A percentile compares a stretch with the other conserved stretches of the same genome.
These are phyloP conservation scores for Ctenodactylus gundi DNA, from an alignment of 2,113 vertebrate species.

Conservation along the genomic window DNA sequence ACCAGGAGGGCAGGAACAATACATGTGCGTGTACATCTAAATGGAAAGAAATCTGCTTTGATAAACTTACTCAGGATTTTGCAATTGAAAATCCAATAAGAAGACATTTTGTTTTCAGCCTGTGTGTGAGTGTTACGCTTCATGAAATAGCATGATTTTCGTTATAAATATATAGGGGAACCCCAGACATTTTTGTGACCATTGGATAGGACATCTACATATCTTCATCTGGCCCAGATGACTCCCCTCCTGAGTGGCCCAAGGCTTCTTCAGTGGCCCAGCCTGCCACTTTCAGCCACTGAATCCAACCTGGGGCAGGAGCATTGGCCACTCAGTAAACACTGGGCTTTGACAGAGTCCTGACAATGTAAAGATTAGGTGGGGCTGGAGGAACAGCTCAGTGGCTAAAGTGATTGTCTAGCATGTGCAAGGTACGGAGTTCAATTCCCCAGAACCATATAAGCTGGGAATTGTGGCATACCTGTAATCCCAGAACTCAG, in stretches of 20 bases:
- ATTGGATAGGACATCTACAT: neutral
- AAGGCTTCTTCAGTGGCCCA: neutral
- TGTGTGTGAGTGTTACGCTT: neutral
- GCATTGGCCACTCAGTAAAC: neutral
- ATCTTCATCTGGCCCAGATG: neutral
- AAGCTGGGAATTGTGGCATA: too few species aligned
- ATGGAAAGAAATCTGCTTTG: slow-evolving; percentile 6
- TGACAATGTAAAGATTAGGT: neutral
- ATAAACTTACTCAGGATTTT: slow-evolving; percentile 6
- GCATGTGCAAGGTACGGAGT: too few species aligned
- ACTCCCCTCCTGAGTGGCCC: neutral
- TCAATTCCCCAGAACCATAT: too few species aligned
- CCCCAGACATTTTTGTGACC: neutral
- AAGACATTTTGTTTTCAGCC: slow-evolving; percentile 20
- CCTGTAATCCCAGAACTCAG: too few species aligned
- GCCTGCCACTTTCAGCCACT: neutral
- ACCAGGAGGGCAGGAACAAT: neutral
- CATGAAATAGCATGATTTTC: neutral
- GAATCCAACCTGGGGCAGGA: neutral
- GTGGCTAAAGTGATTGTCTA: too few species aligned
- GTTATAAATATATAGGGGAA: neutral
- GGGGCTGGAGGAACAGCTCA: too few species aligned
- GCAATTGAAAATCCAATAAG: neutral
- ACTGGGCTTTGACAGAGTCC: neutral
- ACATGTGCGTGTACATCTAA: too few species aligned